A percentile compares a stretch with the other conserved stretches of the same genome.
These are phyloP conservation scores for Pteronura brasiliensis DNA, from an alignment of 2,113 vertebrate species.

Conservation along the genomic window DNA sequence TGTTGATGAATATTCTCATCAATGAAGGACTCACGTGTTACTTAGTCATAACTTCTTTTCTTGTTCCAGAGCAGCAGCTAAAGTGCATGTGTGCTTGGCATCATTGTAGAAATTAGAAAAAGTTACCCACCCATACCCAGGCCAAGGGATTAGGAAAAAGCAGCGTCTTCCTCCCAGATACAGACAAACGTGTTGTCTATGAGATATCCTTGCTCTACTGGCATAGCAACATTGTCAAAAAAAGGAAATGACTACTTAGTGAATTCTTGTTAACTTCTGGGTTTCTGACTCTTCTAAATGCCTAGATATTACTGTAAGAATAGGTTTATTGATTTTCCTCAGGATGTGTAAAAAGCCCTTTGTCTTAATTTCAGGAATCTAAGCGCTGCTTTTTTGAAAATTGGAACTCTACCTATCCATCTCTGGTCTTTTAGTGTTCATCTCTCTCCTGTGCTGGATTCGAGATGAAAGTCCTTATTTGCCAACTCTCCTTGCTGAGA, in stretches of 20 bases:
- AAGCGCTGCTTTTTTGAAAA: background rate
- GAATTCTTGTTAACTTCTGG: background rate
- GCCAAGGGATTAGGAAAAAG: background rate
- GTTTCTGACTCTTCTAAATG: conserved; percentile 16
- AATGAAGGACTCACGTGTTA: background rate
- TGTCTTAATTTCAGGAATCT: conserved; percentile 7
- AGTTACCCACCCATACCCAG: background rate
- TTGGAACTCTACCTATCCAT: background rate
- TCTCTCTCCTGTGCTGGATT: background rate
- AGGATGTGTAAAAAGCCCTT: background rate
- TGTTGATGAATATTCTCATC: background rate
- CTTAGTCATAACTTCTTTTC: background rate
- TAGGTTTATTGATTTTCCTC: background rate
- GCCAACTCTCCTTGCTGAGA: background rate
- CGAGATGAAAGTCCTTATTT: background rate
- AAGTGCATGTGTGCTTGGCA: background rate
- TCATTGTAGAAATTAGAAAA: background rate
- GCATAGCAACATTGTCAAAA: background rate
- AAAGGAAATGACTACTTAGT: conserved; percentile 18
- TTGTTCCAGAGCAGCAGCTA: background rate
- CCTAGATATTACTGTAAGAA: background rate
- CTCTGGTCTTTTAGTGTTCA: background rate
- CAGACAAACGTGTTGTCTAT: background rate
- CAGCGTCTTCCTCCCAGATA: background rate
- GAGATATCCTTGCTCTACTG: background rate